Base-by-base conservation (phyloP, 2,888 invertebrate genomes). In the Ariolimax columbianus region DNA sequence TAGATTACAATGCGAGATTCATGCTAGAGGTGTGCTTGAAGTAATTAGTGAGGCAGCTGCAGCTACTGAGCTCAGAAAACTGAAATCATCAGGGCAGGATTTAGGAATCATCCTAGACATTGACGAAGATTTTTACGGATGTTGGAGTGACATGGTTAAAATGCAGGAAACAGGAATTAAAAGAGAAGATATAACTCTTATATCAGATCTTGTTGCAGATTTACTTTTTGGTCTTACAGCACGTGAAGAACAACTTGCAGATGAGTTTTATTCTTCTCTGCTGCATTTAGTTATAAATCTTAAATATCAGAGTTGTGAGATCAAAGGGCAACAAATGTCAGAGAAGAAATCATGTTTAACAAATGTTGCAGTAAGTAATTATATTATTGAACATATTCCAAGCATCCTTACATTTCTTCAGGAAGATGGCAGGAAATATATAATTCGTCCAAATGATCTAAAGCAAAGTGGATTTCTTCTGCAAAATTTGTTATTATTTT, bases 51-150 rank as follows among this genome's bases (percentile, higher is more conserved):
- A 91, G 81, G 73, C 82, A 7, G 78, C 86, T 33, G 91, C 91
- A 1, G 33, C 88, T 14, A 59, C 82, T 19, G 84, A 88, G 70
- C 83, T 90, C 23, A 72, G 80, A 40, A 82, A 80, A 26, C 70
- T 86, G 0, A 84, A 87, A 33, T 87, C 87, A 86, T 82, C 89
- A 19, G 72, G 38, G 0, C 51, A 84, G 30, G 47, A 63, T 23
- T 88, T 89, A n/a, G 87, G 87, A 17, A 79, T 91, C 9, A 82
- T 92, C 14, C 85, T 92, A 17, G 92, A 92, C 84, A 90, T 92
- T 47, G 92, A 92, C 78, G 91, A 92, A 80, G 92, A 92, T 86
- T 91, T 86, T 83, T 91, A 89, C 77, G 92, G 91, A 0, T 92
- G 91, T 79, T 90, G 90, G 73, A 90, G 90, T 72, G 90, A 90